phyloP scores from a whole-genome alignment of 2,888 invertebrate species.

The Napeogenes sylphis region DNA sequence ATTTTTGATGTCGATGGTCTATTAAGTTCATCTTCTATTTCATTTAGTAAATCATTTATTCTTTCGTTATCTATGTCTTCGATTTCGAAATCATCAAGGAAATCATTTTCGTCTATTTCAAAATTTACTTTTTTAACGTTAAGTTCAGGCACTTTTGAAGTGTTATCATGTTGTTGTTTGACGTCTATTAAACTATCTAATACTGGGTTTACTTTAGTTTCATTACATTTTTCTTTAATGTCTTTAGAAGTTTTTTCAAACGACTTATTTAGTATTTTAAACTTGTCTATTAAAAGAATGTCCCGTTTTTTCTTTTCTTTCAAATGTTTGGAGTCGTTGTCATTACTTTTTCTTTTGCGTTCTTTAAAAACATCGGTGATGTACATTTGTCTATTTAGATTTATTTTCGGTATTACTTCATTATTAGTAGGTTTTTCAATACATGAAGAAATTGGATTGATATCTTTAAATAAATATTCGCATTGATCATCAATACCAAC shows the following conservation, averaged over 20 bases:
- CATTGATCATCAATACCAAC: slow-evolving; percentile 73
- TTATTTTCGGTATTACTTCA: background rate
- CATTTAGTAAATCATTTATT: slow-evolving; percentile 50
- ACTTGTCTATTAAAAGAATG: slow-evolving; percentile 48
- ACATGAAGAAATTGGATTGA: slow-evolving; percentile 27
- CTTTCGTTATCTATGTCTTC: slow-evolving; percentile 47
- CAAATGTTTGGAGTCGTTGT: slow-evolving; percentile 40
- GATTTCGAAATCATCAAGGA: slow-evolving; percentile 17
- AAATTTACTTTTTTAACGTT: slow-evolving; percentile 14
- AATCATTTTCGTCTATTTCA: slow-evolving; percentile 30
- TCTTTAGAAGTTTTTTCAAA: slow-evolving; percentile 45
- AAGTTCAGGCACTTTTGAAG: slow-evolving; percentile 10
- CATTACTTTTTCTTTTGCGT: slow-evolving; percentile 53
- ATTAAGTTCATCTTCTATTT: slow-evolving; percentile 61
- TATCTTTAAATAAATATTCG: slow-evolving; percentile 55
- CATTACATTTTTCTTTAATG: background rate
- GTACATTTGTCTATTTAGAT: slow-evolving; percentile 18
- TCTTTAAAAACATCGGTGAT: slow-evolving; percentile 48
- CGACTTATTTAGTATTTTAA: slow-evolving; percentile 52
- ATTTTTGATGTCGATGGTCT: background rate
- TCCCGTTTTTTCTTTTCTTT: slow-evolving; percentile 64
- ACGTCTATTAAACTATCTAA: slow-evolving; percentile 34
- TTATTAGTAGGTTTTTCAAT: background rate
- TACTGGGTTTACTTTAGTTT: background rate
- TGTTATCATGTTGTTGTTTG: slow-evolving; percentile 12